Base-by-base conservation (phyloP, 1,140 invertebrate species). In the Alviniconcha marisindica region DNA sequence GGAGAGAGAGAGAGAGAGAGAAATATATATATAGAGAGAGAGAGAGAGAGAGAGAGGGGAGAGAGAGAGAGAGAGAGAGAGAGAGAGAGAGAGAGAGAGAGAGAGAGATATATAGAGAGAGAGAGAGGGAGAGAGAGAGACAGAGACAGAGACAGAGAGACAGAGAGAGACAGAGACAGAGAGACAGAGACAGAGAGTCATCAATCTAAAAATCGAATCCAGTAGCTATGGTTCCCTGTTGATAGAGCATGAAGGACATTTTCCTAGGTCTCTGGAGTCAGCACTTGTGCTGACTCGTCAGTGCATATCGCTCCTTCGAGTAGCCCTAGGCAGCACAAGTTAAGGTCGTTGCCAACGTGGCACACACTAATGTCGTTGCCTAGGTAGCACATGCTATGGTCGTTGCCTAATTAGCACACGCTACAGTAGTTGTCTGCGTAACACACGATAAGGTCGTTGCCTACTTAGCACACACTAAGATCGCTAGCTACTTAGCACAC, bases 61-160 rank as follows among this genome's bases (percentile, higher is more conserved):
- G 56, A 60, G 56, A 60, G 56, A 60, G 10, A 60, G 56, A 60
- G 56, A 60, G 56, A 60, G 56, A 60, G 56, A 60, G 10, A 60
- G 56, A 60, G 56, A 60, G 56, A 14, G 56, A 60, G 56, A 60
- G 56, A 14, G 56, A 60, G 56, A 60, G 15, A 28, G 56, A 60
- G 56, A 24, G 10, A 24, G 56, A 14, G 56, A 60, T 7, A 60
- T 7, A 60, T 7, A 60, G 56, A 14, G 56, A 60, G 56, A 60
- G 56, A 60, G 56, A 60, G 56, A 60, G 56, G 24, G 56, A 14
- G 56, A 60, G 56, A 60, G 56, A 60, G 56, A 60, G 56, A 60
- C 10, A 60, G 10, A 60, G 56, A 60, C 10, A 60, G 10, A 60
- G 56, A 60, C 10, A 60, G 56, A 60, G 56, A n/a, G 10, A 60